Conservation (phyloP, 1,140 invertebrate species). For the Drosophila tristis region DNA sequence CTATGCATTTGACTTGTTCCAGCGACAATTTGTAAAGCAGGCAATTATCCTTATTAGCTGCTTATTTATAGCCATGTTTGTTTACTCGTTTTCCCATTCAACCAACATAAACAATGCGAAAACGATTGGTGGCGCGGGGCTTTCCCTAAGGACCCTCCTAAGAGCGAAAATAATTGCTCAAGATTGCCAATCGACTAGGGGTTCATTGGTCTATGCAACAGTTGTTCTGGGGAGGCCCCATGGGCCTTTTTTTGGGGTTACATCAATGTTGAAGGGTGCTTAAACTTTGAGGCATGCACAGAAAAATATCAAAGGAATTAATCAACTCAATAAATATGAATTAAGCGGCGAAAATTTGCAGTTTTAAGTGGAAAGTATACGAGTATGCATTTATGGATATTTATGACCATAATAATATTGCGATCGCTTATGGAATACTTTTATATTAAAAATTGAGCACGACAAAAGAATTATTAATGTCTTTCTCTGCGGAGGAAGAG, state of each 20-base stretch:
- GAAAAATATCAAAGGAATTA: no score
- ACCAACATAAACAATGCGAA: conserved; percentile 50
- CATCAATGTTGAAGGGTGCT: conserved; percentile 3
- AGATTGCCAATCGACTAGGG: conserved; percentile 29
- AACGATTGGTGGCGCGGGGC: conserved; percentile 18
- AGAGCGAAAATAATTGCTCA: conserved; percentile 33
- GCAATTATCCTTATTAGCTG: conserved; percentile 81
- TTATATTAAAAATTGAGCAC: no score
- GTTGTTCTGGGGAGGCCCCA: conserved; percentile 26
- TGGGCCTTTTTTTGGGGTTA: background rate
- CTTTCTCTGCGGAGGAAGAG: no score
- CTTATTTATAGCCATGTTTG: conserved; percentile 80
- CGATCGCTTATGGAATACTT: no score
- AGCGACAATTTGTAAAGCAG: conserved; percentile 78
- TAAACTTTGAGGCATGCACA: conserved; percentile 2
- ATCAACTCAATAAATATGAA: no score
- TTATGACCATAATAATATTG: no score
- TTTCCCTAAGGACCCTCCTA: background rate
- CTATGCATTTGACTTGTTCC: background rate
- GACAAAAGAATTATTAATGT: no score
- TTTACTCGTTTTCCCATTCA: conserved; percentile 65
- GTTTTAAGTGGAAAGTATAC: no score
- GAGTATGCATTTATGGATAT: no score
- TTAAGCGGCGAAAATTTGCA: no score
- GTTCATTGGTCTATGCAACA: conserved; percentile 50